These are phyloP conservation scores for Paratrypauchen microcephalus DNA, from an alignment of 2,797 vertebrate species.

Conservation along the genomic window DNA sequence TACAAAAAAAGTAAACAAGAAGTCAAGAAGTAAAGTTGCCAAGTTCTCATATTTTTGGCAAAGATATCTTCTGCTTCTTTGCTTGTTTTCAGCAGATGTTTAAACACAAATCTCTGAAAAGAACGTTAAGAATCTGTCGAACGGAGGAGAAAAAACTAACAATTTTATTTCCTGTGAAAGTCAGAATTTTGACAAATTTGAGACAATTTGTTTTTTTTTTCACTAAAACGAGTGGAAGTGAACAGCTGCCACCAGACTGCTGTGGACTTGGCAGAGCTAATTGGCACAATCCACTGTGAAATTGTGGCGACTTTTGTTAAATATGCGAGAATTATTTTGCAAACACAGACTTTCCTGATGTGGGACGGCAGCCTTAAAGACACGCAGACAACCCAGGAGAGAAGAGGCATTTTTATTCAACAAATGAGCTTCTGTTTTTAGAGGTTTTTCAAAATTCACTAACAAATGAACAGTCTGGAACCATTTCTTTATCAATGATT, in stretches of 20 bases:
- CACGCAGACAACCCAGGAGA: not conserved
- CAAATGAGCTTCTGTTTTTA: not conserved
- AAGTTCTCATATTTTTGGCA: not conserved
- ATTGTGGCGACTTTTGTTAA: not conserved
- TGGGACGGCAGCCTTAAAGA: not conserved
- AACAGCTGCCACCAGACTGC: conserved; percentile 8
- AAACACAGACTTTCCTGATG: conserved; percentile 5
- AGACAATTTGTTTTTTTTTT: conserved; percentile 2
- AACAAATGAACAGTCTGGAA: not conserved
- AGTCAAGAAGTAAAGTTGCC: not conserved
- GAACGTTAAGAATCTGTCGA: not conserved
- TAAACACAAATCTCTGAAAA: not conserved
- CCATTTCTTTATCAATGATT: not conserved
- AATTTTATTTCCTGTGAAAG: not conserved
- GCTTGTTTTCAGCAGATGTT: conserved; percentile 2
- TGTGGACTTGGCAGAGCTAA: conserved; percentile 5
- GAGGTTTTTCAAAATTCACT: not conserved
- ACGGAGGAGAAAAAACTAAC: not conserved
- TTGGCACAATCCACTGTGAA: not conserved
- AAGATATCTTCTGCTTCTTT: not conserved
- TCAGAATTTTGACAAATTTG: conserved; percentile 1
- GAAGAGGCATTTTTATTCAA: not conserved
- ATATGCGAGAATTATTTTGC: conserved; percentile 3
- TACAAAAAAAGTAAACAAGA: not conserved
- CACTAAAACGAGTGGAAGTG: not conserved